phyloP scores from a whole-genome alignment of 2,113 vertebrate genomes.

The Pterophyllum scalare region DNA sequence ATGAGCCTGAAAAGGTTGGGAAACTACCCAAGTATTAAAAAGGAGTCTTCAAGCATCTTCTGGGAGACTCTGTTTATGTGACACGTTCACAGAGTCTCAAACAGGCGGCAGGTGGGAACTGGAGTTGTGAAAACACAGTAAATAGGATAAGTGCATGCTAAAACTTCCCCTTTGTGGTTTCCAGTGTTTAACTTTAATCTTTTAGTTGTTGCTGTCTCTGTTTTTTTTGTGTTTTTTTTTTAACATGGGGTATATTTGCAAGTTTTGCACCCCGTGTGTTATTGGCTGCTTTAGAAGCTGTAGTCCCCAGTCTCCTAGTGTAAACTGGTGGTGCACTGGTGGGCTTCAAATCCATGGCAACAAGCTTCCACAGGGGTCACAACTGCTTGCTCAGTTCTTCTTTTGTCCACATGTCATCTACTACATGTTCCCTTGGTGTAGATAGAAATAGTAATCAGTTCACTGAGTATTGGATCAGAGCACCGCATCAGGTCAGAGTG shows the following conservation, averaged over 20 bases:
- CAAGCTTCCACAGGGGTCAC: slow-evolving; percentile 27
- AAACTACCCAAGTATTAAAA: slow-evolving; percentile 6
- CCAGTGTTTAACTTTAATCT: background rate
- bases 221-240: background rate
- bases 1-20: slow-evolving; percentile 1
- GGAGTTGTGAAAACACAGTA: background rate
- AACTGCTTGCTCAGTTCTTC: background rate
- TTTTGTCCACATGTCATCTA: background rate
- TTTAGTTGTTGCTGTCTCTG: too few relatives aligned
- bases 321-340: slow-evolving; percentile 27
- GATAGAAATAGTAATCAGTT: slow-evolving; percentile 37
- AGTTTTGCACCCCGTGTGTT: background rate
- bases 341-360: slow-evolving; percentile 65
- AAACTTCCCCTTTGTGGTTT: background rate
- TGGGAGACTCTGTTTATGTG: slow-evolving; percentile 19
- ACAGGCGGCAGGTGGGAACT: slow-evolving; percentile 2
- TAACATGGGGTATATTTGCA: background rate
- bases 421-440: background rate
- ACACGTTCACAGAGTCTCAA: slow-evolving; percentile 3
- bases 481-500: slow-evolving; percentile 26
- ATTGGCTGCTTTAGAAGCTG: slow-evolving; percentile 25
- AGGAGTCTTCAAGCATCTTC: background rate
- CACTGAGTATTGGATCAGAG: slow-evolving; percentile 15
- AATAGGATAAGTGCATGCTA: background rate
- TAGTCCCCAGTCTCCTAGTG: slow-evolving; percentile 35